Conservation (phyloP, 2,113 vertebrate species). For the Blennius ocellaris region DNA sequence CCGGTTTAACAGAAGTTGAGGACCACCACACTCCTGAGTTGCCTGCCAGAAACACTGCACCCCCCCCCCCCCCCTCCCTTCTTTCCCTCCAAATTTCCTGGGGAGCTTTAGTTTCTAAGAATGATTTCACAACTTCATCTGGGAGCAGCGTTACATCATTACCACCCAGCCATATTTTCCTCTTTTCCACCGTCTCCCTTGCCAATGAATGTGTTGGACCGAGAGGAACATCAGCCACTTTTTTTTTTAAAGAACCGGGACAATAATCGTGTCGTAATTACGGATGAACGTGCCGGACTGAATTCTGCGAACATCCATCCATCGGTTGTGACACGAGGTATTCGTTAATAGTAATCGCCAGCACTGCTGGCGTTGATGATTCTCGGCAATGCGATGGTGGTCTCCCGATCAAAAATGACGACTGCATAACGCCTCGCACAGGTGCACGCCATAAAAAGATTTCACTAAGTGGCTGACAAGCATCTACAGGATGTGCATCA, state of each 20-base stretch:
- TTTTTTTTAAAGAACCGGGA: conserved; percentile 15
- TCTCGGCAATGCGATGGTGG: conserved; percentile 5
- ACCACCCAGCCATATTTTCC: conserved; percentile 38
- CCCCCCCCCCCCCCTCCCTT: neutral
- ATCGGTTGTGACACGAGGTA: neutral
- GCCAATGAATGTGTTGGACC: conserved; percentile 47
- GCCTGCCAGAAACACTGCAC: conserved; percentile 28
- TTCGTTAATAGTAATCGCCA: conserved; percentile 4
- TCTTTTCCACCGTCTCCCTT: neutral
- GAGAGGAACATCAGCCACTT: conserved; percentile 11
- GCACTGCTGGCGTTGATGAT: conserved; percentile 5
- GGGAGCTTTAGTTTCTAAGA: conserved; percentile 50
- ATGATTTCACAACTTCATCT: conserved; percentile 61
- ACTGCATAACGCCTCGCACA: conserved; percentile 17
- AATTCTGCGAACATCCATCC: neutral
- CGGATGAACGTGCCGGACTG: conserved; percentile 4
- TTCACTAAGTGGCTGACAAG: conserved; percentile 40
- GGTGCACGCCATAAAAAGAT: conserved; percentile 48
- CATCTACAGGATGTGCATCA: conserved; percentile 29
- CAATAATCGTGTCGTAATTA: conserved; percentile 13
- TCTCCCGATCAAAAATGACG: conserved; percentile 18
- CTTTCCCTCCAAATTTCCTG: conserved; percentile 2
- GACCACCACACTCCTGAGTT: conserved; percentile 40
- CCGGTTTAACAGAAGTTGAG: conserved; percentile 58
- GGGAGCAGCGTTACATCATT: conserved; percentile 58